phyloP scores from a whole-genome alignment of 2,888 invertebrate species.

The Harmothoe impar region DNA sequence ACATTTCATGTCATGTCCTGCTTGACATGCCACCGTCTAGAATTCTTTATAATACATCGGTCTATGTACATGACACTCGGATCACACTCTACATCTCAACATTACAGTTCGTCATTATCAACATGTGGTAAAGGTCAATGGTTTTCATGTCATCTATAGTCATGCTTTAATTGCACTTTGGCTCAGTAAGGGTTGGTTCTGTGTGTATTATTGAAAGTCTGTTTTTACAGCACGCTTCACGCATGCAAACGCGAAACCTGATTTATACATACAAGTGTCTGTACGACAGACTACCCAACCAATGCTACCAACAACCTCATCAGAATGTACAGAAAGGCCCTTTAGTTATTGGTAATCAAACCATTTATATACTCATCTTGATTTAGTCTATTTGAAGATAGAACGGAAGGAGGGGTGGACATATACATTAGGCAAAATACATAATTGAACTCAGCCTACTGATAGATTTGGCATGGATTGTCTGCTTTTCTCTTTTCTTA shows the following conservation, averaged over 20 bases:
- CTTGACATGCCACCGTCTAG: not conserved
- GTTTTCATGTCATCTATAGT: not conserved
- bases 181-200: slow-evolving; percentile 35
- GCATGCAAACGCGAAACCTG: not conserved
- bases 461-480: slow-evolving; percentile 14
- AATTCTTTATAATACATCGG: slow-evolving; percentile 2
- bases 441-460: slow-evolving; percentile 14
- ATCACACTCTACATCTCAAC: slow-evolving; percentile 42
- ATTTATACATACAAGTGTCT: not conserved
- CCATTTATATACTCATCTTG: not conserved
- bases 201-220: not conserved
- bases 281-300: not conserved
- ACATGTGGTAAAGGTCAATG: slow-evolving; percentile 20
- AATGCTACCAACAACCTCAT: not conserved
- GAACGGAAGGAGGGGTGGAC: not conserved
- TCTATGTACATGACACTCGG: slow-evolving; percentile 42
- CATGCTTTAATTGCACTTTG: slow-evolving; percentile 57
- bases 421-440: not conserved
- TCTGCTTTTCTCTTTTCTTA: not conserved
- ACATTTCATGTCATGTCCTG: not conserved
- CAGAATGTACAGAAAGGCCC: not conserved
- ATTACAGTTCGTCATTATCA: slow-evolving; percentile 10
- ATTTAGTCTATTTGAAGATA: not conserved
- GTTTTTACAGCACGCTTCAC: not conserved
- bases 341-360: not conserved